phyloP scores from a whole-genome alignment of 2,797 vertebrate species.

The Anniella stebbinsi region DNA sequence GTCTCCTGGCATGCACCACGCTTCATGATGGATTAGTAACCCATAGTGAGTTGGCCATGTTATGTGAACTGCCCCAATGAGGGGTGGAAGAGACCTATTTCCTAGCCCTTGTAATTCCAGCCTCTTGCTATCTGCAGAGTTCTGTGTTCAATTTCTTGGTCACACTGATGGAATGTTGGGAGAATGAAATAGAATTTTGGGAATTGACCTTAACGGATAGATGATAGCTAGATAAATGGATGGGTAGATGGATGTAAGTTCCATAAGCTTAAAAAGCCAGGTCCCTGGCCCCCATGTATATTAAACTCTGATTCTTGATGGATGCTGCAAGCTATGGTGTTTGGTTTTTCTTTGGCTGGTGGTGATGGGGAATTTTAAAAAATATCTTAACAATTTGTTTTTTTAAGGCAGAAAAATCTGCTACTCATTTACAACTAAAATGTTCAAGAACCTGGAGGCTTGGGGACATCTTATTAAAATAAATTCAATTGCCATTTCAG shows the following conservation, averaged over 20 bases:
- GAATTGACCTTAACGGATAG: not conserved
- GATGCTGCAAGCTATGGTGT: too few relatives aligned
- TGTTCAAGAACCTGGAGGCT: slow-evolving; percentile 10
- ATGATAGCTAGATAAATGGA: not conserved
- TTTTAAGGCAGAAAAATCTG: not conserved
- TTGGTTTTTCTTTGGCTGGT: too few relatives aligned
- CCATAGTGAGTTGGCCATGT: too few relatives aligned
- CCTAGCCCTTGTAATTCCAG: not conserved
- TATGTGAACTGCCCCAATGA: too few relatives aligned
- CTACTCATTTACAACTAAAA: not conserved
- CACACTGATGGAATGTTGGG: not conserved
- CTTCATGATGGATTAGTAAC: too few relatives aligned
- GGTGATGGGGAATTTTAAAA: not conserved
- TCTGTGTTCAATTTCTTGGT: not conserved
- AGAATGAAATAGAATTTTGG: not conserved
- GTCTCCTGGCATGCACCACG: too few relatives aligned
- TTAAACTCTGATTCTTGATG: too few relatives aligned
- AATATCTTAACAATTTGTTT: not conserved
- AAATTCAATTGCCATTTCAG: slow-evolving; percentile 84
- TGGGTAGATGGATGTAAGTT: too few relatives aligned
- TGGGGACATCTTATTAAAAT: slow-evolving; percentile 77
- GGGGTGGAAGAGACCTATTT: not conserved
- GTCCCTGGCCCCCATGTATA: too few relatives aligned
- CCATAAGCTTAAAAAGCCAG: too few relatives aligned
- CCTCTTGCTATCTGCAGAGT: not conserved